Percentiles rank a stretch among this genome's conserved stretches.
Conservation (phyloP, 1,140 invertebrate species). For the Listronotus oregonensis region DNA sequence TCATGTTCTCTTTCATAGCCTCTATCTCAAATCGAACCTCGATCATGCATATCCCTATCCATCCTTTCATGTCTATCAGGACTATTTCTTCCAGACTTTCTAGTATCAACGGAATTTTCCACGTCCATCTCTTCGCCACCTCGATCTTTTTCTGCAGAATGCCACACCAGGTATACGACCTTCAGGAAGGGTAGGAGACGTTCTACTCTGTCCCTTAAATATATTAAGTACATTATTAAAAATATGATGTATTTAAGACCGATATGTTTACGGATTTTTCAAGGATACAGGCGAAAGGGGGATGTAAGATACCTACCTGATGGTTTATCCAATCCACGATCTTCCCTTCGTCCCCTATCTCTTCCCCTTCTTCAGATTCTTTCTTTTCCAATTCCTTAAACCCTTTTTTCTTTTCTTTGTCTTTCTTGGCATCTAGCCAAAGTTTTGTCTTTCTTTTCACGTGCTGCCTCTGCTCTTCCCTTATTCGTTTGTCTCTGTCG, state of each 20-base stretch:
- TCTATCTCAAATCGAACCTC: constrained; percentile 42
- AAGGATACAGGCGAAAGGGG: too few relatives aligned
- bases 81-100: constrained; percentile 42
- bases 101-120: constrained; percentile 34
- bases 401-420: constrained; percentile 66
- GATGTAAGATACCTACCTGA: constrained; percentile 10
- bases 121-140: constrained; percentile 39
- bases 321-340: constrained; percentile 54
- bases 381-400: constrained; percentile 56
- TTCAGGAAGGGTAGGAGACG: constrained; percentile 50
- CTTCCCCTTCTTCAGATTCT: constrained; percentile 52
- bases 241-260: too few relatives aligned
- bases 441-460: constrained; percentile 63
- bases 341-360: constrained; percentile 49
- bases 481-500: constrained; percentile 57
- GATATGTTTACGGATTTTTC: too few relatives aligned
- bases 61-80: constrained; percentile 43
- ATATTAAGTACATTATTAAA: neutral
- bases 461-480: constrained; percentile 59
- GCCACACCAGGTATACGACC: constrained; percentile 49
- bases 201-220: constrained; percentile 47
- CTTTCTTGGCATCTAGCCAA: constrained; percentile 62
- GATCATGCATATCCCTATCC: constrained; percentile 40
- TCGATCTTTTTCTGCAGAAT: constrained; percentile 47
- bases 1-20: constrained; percentile 41